Evolutionary conservation across 37 sponge, comb jelly and placozoan genomes (phyloP).

Genomic region (Spongilla lacustris): DNA sequence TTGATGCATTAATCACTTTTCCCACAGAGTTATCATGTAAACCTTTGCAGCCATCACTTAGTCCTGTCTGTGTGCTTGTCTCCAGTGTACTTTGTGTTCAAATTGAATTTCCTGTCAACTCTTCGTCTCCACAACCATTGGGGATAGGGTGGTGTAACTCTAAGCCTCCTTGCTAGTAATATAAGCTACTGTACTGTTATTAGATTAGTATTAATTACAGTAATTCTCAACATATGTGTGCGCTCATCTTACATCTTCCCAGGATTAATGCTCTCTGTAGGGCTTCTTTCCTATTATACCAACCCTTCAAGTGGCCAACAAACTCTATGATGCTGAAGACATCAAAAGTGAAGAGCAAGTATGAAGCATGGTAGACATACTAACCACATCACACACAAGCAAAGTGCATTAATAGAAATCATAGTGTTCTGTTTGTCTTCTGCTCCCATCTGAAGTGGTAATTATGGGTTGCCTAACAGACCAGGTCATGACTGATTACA

Average conservation of each 20-base stretch:
- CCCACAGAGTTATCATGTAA: not conserved
- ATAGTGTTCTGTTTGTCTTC: not conserved
- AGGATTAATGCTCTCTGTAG: not conserved
- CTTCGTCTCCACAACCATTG: not conserved
- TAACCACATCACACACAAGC: too few species aligned
- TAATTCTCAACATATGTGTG: not conserved
- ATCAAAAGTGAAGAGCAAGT: not conserved
- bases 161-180: too few species aligned
- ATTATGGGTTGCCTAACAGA: too few species aligned
- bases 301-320: not conserved
- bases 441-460: not conserved
- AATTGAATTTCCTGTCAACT: not conserved
- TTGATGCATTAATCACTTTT: not conserved
- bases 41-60: not conserved
- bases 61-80: not conserved
- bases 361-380: too few species aligned
- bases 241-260: not conserved
- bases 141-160: too few species aligned
- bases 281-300: not conserved
- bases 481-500: not conserved
- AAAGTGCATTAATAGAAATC: too few species aligned
- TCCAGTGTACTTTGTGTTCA: not conserved
- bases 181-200: too few species aligned
- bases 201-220: not conserved
- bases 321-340: not conserved